Conservation (phyloP, 2,797 vertebrate genomes). For the Scarus forsteni region DNA sequence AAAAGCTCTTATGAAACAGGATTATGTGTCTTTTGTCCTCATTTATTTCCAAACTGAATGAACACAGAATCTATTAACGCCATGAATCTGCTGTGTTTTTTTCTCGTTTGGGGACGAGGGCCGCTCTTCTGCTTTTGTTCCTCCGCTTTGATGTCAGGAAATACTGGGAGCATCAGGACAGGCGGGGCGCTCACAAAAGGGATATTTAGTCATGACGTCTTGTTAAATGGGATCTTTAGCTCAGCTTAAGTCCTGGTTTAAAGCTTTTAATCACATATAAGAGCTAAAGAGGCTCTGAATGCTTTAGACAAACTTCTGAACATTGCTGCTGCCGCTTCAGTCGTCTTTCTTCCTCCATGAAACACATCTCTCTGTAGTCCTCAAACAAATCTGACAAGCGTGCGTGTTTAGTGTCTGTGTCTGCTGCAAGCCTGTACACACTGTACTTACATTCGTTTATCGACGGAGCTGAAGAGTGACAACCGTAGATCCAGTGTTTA, state of each 20-base stretch:
- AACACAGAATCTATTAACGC: conserved; percentile 41
- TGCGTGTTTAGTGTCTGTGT: conserved; percentile 1
- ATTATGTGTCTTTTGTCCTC: conserved; percentile 40
- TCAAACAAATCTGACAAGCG: conserved; percentile 54
- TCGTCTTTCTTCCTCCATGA: not conserved
- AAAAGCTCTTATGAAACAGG: conserved; percentile 41
- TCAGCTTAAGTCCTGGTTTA: conserved; percentile 7
- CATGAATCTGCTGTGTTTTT: not conserved
- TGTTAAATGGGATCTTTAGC: conserved; percentile 13
- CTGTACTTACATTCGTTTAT: too few species aligned
- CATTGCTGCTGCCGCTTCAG: not conserved
- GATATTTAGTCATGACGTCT: conserved; percentile 18
- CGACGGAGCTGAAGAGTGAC: too few species aligned
- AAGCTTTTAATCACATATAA: conserved; percentile 34
- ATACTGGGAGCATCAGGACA: conserved; percentile 6
- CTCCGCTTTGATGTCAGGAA: conserved; percentile 40
- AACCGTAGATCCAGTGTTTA: too few species aligned
- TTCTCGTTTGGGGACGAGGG: conserved; percentile 5
- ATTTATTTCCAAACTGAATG: conserved; percentile 28
- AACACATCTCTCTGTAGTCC: conserved; percentile 27
- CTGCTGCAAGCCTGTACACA: not conserved
- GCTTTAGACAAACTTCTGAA: conserved; percentile 10
- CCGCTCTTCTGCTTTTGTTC: conserved; percentile 43
- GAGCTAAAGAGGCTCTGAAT: conserved; percentile 24
- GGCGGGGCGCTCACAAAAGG: conserved; percentile 15